phyloP scores from a whole-genome alignment of 1,140 invertebrate species.

The Muscidifurax raptorellus region DNA sequence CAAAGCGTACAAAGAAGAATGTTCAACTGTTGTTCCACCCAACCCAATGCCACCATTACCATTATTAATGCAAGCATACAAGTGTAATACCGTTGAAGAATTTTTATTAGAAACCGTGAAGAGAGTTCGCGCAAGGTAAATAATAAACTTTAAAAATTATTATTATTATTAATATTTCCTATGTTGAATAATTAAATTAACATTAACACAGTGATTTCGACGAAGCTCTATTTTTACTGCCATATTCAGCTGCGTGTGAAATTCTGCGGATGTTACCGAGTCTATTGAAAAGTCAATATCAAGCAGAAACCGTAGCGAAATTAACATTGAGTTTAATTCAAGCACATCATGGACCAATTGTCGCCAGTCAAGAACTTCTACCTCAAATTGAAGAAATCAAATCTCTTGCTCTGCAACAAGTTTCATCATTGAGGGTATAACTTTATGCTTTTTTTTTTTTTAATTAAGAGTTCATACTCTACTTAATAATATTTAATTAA shows the following conservation, averaged over 20 bases:
- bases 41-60: constrained; percentile 76
- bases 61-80: constrained; percentile 87
- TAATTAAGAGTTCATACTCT: constrained; percentile 17
- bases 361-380: constrained; percentile 81
- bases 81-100: constrained; percentile 83
- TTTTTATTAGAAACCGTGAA: constrained; percentile 89
- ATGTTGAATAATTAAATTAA: background rate
- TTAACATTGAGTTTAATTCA: constrained; percentile 88
- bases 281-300: constrained; percentile 81
- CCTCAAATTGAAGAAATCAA: constrained; percentile 83
- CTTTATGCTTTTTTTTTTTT: constrained; percentile 44
- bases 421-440: constrained; percentile 81
- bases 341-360: constrained; percentile 90
- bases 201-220: constrained; percentile 87
- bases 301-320: constrained; percentile 86
- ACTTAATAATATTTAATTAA: constrained; percentile 29
- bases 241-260: constrained; percentile 88
- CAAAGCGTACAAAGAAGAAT: constrained; percentile 80
- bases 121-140: constrained; percentile 84
- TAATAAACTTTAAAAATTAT: constrained; percentile 2
- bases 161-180: constrained; percentile 10
- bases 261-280: constrained; percentile 84
- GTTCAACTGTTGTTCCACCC: constrained; percentile 69
- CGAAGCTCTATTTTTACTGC: constrained; percentile 90
- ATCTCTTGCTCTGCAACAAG: constrained; percentile 76